Base-by-base conservation (phyloP, 2,888 invertebrate genomes). In the Vesta saturnalis region DNA sequence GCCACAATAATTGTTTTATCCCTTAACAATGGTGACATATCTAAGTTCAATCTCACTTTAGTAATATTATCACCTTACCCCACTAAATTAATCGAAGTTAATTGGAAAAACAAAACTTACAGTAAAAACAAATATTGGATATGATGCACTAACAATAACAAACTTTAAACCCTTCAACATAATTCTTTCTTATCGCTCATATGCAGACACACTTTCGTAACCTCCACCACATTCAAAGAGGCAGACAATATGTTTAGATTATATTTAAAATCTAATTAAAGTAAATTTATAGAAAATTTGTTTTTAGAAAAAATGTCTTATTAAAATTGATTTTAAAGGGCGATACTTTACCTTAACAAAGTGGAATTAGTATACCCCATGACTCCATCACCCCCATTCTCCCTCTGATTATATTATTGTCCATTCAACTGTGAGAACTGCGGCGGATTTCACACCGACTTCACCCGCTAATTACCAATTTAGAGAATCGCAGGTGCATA, bases 401-500 rank as follows among this genome's bases (percentile, higher is more conserved):
- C 60, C 59, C 58, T 56, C 73, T 76, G 81, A 83, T 83, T 83
- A 82, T 79, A 81, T 81, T 80, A 83, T 82, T 82, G 81, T 82
- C 80, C 82, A 75, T 79, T 82, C 78, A 81, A 77, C 80, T 82
- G 82, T 80, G 82, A 78, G 80, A 79, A 79, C 79, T 83, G 82
- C 81, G 82, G 82, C 82, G 78, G 80, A 83, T 83, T 83, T 83
- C 82, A 83, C 83, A 82, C 83, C 83, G 82, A 82, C 80, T 83
- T 82, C 82, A 83, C 83, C 79, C 80, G 81, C 82, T 83, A 83
- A 83, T 83, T 83, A 83, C 81, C 83, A 83, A 83, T 83, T 83
- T 83, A 80, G 82, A 81, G 78, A 78, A 78, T 76, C 77, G 77
- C 79, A 81, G 81, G 81, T 81, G 82, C 81, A 80, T 77, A 76